Base-by-base conservation (phyloP, 2,113 vertebrate genomes). In the Neofelis nebulosa region DNA sequence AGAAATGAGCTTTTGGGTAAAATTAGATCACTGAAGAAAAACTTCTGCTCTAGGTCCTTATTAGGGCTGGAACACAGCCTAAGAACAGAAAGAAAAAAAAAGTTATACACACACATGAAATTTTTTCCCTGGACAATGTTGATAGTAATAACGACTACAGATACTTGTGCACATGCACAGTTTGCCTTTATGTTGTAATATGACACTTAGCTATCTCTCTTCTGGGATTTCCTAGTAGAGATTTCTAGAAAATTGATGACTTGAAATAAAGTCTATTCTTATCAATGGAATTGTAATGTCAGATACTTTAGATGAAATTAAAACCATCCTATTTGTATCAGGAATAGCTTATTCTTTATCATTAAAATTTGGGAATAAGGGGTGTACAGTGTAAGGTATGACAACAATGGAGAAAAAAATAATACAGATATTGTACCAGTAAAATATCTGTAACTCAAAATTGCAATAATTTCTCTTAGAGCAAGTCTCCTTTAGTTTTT, bases 41-140 rank as follows among this genome's bases (percentile, higher is more conserved):
- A 36, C 16, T n/a, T 98, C 50, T 81, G 86, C 25, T 74, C 33
- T 74, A 33, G 55, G 74, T 41, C 89, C 65, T 61, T 93, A 50
- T 78, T 68, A 88, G 27, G 33, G 13, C 13, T 81, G 76, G 76
- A 55, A 87, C 69, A 61, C 48, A 98, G 97, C 88, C 97, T 98
- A 84, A 88, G 87, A 65, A 87, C 16, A 95, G 88, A 93, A 81
- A 69, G 48, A 93, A 94, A 94, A 63, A 81, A 97, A 92, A 14
- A 71, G n/a, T 97, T 82, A 97, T 0, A 80, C 1, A 25, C 1
- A 21, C 57, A 68, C 16, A 36, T 41, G 8, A 89, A 65, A 0
- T 36, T 27, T 74, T 18, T 1, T 3, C 12, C 73, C 25, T 76
- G 86, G 23, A 7, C 25, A 45, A 31, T 21, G 16, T 68, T 92